Base-by-base conservation (phyloP, 2,113 vertebrate species). In the Pipa parva region DNA sequence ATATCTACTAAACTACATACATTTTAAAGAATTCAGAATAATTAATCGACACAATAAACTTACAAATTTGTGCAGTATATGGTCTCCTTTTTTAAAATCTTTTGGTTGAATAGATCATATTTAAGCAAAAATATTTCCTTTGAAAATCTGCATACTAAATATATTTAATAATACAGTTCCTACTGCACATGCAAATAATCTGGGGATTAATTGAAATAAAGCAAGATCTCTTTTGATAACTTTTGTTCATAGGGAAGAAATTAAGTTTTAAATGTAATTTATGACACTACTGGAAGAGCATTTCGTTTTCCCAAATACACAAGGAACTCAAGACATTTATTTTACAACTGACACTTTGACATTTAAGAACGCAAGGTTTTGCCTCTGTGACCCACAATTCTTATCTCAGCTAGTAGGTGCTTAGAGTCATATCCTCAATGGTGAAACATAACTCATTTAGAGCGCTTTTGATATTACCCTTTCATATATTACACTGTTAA, bases 401-500 rank as follows among this genome's bases (percentile, higher is more conserved):
- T 31, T 7, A 31, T 28, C 8, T 56, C 28, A 31, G 29, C 52
- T 56, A 56, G 31, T 56, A 27, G 27, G 17, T 31, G 26, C 52
- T 56, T 52, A 31, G 52, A 31, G 52, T 31, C 52, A 31, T 31
- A 31, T 26, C 52, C 52, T 56, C 28, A 29, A 31, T 15, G 27
- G 31, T 31, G 17, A 56, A 17, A 56, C 27, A 31, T 28, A 29
- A 56, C 31, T 56, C 15, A 56, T 56, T 56, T 56, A 56, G n/a
- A 29, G 21, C 27, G 52, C 29, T 56, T 56, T 56, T 54, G 27
- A 56, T 56, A 56, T 56, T 56, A 20, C 26, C n/a, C 52, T 29
- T 56, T 56, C 52, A 29, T 20, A 56, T 56, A 31, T 56, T n/a
- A 29, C 15, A 31, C 7, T 29, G 2, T 7, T 18, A 13, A 49